These are phyloP conservation scores for Catharus minimus DNA, from an alignment of 2,113 vertebrate genomes.

Conservation along the genomic window DNA sequence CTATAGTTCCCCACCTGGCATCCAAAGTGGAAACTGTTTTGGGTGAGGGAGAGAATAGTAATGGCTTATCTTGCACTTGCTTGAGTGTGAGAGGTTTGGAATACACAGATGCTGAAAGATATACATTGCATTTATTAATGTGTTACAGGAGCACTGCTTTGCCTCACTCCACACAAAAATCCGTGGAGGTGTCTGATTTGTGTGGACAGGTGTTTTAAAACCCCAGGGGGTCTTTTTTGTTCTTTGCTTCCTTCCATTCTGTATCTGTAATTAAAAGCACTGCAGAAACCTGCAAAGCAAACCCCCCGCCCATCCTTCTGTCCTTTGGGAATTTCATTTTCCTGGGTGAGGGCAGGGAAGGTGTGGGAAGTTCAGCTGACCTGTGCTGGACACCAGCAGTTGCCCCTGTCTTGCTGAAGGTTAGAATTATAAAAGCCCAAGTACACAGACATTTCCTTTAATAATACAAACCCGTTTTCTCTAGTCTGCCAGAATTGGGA, in stretches of 20 bases:
- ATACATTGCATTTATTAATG: neutral
- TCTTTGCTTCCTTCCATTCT: neutral
- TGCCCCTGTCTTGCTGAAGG: neutral
- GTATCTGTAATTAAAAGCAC: constrained; percentile 22
- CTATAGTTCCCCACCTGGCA: constrained; percentile 57
- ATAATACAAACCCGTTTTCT: constrained; percentile 26
- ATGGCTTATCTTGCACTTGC: constrained; percentile 11
- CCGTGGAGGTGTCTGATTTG: neutral
- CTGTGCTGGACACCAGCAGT: neutral
- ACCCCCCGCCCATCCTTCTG: neutral
- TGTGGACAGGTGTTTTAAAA: constrained; percentile 22
- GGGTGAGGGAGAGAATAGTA: constrained; percentile 23
- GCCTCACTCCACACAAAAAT: neutral
- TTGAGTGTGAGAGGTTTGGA: neutral
- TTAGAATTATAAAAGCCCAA: neutral
- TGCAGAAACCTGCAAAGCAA: neutral
- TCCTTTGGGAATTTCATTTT: rapidly evolving
- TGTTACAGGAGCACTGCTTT: neutral
- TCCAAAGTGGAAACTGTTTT: constrained; percentile 34
- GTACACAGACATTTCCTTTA: constrained; percentile 38
- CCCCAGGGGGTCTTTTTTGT: neutral
- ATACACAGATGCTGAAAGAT: neutral
- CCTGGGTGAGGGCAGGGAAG: neutral
- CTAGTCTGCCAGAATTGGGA: constrained; percentile 49
- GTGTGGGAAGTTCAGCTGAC: neutral